A percentile compares a stretch with the other conserved stretches of the same genome.
Evolutionary conservation across 2,113 vertebrate species (phyloP).

Genomic region (Morphnarchus princeps): DNA sequence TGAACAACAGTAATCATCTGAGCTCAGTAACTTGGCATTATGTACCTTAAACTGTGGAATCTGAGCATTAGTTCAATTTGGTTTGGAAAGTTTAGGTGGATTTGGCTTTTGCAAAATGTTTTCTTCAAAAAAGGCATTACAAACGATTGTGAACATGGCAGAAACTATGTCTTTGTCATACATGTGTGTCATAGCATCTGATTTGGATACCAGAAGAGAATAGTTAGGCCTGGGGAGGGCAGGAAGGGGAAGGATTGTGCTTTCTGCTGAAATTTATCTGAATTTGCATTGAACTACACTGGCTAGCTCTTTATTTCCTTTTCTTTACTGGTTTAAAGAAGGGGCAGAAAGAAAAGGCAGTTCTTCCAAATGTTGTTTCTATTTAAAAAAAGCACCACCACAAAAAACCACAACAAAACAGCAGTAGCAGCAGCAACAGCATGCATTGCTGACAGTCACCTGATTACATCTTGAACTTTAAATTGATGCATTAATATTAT

Average conservation of each 20-base stretch:
- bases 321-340: neutral
- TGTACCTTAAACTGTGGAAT: neutral
- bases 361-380: neutral
- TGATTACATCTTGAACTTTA: neutral
- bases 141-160: neutral
- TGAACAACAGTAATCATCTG: neutral
- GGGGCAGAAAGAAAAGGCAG: neutral
- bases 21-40: neutral
- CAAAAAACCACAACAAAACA: neutral
- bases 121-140: neutral
- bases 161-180: neutral
- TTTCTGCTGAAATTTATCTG: neutral
- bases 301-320: neutral
- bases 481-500: neutral
- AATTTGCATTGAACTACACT: neutral
- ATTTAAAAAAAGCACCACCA: neutral
- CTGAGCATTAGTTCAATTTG: neutral
- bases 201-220: neutral
- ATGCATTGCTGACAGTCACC: neutral
- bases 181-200: neutral
- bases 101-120: neutral
- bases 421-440: neutral
- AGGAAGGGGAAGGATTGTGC: neutral
- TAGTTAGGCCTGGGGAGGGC: neutral
- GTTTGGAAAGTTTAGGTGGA: neutral